phyloP scores from a whole-genome alignment of 1,140 invertebrate genomes.

The Saccostrea glomerata region DNA sequence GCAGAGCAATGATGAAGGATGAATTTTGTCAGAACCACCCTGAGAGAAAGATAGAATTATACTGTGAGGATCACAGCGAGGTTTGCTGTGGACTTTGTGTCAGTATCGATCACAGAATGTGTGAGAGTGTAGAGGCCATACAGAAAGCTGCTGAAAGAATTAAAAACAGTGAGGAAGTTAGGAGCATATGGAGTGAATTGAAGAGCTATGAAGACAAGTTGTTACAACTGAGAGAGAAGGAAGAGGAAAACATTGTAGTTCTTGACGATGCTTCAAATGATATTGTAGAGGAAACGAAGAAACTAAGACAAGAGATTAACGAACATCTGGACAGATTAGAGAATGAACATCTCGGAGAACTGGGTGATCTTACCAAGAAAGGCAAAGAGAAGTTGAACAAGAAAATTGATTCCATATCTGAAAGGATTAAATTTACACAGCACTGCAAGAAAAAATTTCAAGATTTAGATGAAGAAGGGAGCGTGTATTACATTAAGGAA shows the following conservation, averaged over 20 bases:
- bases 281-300: background rate
- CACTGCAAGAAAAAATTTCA: background rate
- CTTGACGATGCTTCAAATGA: background rate
- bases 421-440: background rate
- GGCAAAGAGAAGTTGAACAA: background rate
- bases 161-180: background rate
- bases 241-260: background rate
- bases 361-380: background rate
- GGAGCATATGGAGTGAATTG: background rate
- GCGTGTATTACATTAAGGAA: too few species aligned
- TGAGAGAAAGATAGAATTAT: background rate
- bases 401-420: background rate
- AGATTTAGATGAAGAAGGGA: background rate
- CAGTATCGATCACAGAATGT: background rate
- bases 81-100: background rate
- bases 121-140: background rate
- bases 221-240: background rate
- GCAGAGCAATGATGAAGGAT: background rate
- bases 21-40: background rate
- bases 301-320: background rate
- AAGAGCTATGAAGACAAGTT: background rate
- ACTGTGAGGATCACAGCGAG: background rate
- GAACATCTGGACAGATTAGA: background rate
- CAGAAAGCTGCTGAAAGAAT: background rate
- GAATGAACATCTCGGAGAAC: background rate